Base-by-base conservation (phyloP, 64 coral and sea anemone species). In the Hydrozoanthus tunicans region DNA sequence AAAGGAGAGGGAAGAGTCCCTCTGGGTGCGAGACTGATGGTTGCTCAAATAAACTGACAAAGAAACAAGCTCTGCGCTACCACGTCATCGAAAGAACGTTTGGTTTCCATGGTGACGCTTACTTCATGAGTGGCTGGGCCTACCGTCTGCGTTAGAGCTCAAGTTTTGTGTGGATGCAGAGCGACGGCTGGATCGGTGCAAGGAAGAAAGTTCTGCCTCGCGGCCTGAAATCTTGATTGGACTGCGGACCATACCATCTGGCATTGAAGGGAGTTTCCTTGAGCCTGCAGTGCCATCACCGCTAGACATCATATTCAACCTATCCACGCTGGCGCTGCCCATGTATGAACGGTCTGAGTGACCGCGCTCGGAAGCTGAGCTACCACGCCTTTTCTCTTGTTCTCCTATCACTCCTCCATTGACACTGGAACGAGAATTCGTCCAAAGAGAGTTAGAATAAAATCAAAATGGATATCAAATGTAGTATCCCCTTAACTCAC, bases 211-310 rank as follows among this genome's bases (percentile, higher is more conserved):
- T 80, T 97, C 95, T 62, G 92, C 92, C 67, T 97, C 95, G 56
- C 95, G 89, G 67, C 95, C 95, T 32, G 95, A 92, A 67, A 97
- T 89, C 81, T 97, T 97, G 60, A 97, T 79, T 66, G 93, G 93
- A 59, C 89, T 79, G 6, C 93, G 72, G 52, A 91, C 89, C 60
- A 89, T 89, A 74, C 92, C 89, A 73, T 97, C 95, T 14, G 89
- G 85, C 92, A 97, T 79, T 6, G 90, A 83, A 12, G 80, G 92
- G 6, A 91, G 62, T 61, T 94, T 97, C 58, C 95, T 89, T 0
- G 84, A 88, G 6, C 90, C 90, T 17, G 89, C 51, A 64, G 56
- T 85, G 3, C 95, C 89, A 9, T 97, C 95, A 17, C 92, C 85
- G 10, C 74, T 85, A 27, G 85, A 61, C 55, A 93, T 51, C 70